Percentiles rank a stretch among this genome's conserved stretches.
These are phyloP conservation scores for Tethya wilhelma DNA, from an alignment of 37 sponge, comb jelly and placozoan species.

Conservation along the genomic window DNA sequence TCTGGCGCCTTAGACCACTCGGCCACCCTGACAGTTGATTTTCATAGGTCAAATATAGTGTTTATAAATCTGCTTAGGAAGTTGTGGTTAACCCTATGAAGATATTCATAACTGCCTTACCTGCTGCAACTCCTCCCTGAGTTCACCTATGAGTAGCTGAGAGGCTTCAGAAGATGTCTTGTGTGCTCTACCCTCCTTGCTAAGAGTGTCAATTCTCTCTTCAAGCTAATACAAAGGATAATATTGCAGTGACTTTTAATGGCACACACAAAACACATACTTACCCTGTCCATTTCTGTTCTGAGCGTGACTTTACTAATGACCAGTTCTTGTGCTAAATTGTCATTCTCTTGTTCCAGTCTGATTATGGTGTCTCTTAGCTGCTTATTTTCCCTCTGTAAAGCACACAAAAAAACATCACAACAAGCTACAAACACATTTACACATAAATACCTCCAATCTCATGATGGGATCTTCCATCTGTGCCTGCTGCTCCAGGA, in stretches of 20 bases:
- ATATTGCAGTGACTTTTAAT: neutral
- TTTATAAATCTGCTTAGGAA: too few relatives aligned
- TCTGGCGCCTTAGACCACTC: constrained; percentile 99
- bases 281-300: constrained; percentile 89
- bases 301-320: constrained; percentile 85
- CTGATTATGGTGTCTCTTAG: constrained; percentile 63
- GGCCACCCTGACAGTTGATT: constrained; percentile 97
- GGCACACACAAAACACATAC: neutral
- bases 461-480: constrained; percentile 76
- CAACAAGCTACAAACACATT: neutral
- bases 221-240: constrained; percentile 62
- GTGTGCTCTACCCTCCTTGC: constrained; percentile 69
- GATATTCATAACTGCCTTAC: too few relatives aligned
- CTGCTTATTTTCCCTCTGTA: constrained; percentile 77
- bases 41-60: neutral
- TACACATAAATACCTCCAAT: constrained; percentile 44
- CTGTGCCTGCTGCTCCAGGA: constrained; percentile 63
- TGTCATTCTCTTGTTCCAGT: constrained; percentile 93
- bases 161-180: constrained; percentile 46
- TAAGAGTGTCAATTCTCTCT: constrained; percentile 82
- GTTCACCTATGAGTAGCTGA: constrained; percentile 28
- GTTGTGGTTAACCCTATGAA: too few relatives aligned
- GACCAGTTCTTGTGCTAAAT: constrained; percentile 88
- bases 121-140: constrained; percentile 71
- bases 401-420: neutral